Base-by-base conservation (phyloP, 2,113 vertebrate species). In the Apodemus sylvaticus region DNA sequence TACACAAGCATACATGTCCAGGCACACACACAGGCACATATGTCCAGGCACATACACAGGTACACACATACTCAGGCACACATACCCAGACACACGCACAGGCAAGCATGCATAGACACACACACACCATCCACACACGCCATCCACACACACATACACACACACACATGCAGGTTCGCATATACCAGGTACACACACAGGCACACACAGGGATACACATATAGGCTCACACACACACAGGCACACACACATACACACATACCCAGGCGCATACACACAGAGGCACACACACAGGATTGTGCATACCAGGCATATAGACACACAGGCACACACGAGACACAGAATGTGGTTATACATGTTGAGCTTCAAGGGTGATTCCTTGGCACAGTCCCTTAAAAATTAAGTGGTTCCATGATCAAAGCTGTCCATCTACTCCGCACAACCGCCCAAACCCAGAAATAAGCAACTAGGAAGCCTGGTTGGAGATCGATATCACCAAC, bases 381-480 rank as follows among this genome's bases (percentile, higher is more conserved):
- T 94, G 77, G 51, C 71, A 55, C 17, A 42, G 3, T 62, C 13
- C 45, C 36, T 94, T 90, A 34, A 82, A 88, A 93, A 77, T 66
- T 29, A 51, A 42, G n/a, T 77, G 31, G 13, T 64, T 39, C 29
- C n/a, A 45, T 86, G 68, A 91, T 62, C 42, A 89, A 79, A 93
- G 51, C 29, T 29, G 26, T 60, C 83, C 8, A 26, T 13, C 55
- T 83, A 14, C 20, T 42, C 55, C n/a, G 1, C 55, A 83, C 55
- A 95, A 83, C 62, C 31, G 11, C 39, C 82, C 73, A 64, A 73
- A 89, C 22, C 79, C 68, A 29, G 92, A 92, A 79, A 87, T 16
- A 62, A 24, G 92, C 87, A 87, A 85, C 26, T 26, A 62, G 82
- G 86, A 83, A 66, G 86, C 48, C 71, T 14, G 22, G 29, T 14